phyloP scores from a whole-genome alignment of 2,888 invertebrate genomes.

The Hartigia nigra region DNA sequence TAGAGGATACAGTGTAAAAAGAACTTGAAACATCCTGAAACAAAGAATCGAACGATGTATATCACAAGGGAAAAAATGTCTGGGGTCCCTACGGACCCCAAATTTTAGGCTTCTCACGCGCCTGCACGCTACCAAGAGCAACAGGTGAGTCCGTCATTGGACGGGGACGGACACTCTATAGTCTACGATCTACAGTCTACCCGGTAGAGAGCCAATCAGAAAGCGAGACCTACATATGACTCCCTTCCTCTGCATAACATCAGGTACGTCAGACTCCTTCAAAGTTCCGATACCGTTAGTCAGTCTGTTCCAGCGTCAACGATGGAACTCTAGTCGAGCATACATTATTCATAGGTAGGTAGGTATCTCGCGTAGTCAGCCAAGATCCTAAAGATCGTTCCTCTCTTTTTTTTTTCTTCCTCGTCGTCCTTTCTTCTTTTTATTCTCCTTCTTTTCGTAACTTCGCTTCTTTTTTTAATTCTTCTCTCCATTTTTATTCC shows the following conservation, averaged over 20 bases:
- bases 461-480: slow-evolving; percentile 9
- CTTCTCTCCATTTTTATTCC: slow-evolving; percentile 27
- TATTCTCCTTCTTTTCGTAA: slow-evolving; percentile 1
- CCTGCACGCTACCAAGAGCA: slow-evolving; percentile 36
- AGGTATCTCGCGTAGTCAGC: slow-evolving; percentile 15
- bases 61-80: neutral
- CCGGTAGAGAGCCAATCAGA: slow-evolving; percentile 49
- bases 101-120: neutral
- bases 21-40: neutral
- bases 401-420: slow-evolving; percentile 19
- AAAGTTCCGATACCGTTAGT: slow-evolving; percentile 59
- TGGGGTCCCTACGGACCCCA: neutral
- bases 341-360: slow-evolving; percentile 5
- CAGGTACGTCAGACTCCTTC: slow-evolving; percentile 32
- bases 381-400: slow-evolving; percentile 31
- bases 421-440: slow-evolving; percentile 3
- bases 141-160: slow-evolving; percentile 47
- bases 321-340: slow-evolving; percentile 36
- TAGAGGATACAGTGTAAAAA: neutral
- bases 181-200: slow-evolving; percentile 38
- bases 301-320: slow-evolving; percentile 11
- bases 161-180: slow-evolving; percentile 32
- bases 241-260: slow-evolving; percentile 22
- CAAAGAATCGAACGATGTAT: neutral
- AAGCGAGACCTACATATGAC: slow-evolving; percentile 62